Evolutionary conservation across 2,888 invertebrate genomes (phyloP), one percentile per base, ranked within the genome.

Genomic region (Tachina lurida): DNA sequence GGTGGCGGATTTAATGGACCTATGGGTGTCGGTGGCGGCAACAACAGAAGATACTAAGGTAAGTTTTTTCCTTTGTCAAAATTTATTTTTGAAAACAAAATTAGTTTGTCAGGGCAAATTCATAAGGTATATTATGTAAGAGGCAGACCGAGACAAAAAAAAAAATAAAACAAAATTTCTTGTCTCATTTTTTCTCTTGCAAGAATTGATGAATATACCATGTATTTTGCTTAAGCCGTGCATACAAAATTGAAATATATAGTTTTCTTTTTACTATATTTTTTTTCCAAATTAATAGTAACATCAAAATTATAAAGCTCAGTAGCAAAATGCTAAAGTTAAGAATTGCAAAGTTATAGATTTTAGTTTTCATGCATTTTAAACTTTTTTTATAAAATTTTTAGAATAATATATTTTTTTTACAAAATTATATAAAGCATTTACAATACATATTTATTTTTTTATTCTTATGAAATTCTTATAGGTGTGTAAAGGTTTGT

Each of bases 31-130:
- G 91, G 92, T 84, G 91, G 90, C 74, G 91, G 93, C 84, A 92
- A 92, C 79, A 92, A 91, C 86, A 67, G 93, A 94, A 84, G 94
- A 94, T 94, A 94, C 89, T 90, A 90, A 93, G 91, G 90, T 89
- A 86, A 87, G 89, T 84, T 87, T 88, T 49, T 39, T 52, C 9
- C 5, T 13, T 62, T 89, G 88, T 87, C 87, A 88, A 90, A 87
- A 84, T 9, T 70, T 22, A 7, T 45, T 60, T 73, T 22, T 15
- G 15, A 49, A 2, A 43, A 60, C n/a, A 13, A 15, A 49, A 19
- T 54, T 62, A 45, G 1, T 54, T 54, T 39, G 10, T 13, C 60
- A 39, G 39, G 15, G 9, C 39, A 60, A 39, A 39, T 60, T 60
- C 39, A 39, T 60, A 60, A 7, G 54, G 8, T 52, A 52, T 52